Conservation (phyloP, 1,140 invertebrate species). For the Drosophila setifemur region DNA sequence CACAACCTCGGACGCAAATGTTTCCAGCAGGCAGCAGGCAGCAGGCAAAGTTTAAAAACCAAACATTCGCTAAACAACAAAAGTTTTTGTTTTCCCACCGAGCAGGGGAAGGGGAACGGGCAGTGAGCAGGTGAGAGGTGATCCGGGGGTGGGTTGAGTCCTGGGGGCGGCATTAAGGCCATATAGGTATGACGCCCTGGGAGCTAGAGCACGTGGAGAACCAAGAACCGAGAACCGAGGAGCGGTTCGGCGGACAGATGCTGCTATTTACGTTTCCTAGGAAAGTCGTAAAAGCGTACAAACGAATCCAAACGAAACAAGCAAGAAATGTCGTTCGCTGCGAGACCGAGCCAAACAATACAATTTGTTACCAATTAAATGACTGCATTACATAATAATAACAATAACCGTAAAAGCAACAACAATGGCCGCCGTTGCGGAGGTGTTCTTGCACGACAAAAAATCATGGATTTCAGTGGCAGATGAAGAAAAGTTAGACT, state of each 20-base stretch:
- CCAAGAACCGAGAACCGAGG: not conserved
- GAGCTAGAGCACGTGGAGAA: not conserved
- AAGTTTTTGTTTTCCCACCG: slow-evolving; percentile 33
- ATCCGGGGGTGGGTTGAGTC: not conserved
- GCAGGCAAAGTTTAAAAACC: slow-evolving; percentile 20
- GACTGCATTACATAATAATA: slow-evolving; percentile 80
- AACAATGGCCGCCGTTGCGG: slow-evolving; percentile 16
- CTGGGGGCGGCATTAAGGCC: slow-evolving; percentile 45
- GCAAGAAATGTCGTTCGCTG: slow-evolving; percentile 40
- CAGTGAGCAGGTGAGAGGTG: slow-evolving; percentile 3
- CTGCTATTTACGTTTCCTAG: slow-evolving; percentile 55
- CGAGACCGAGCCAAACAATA: slow-evolving; percentile 65
- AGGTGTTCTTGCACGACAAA: slow-evolving; percentile 15
- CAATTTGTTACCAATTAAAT: slow-evolving; percentile 80
- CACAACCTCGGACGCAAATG: slow-evolving; percentile 1
- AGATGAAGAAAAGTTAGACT: no score
- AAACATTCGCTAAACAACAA: slow-evolving; percentile 13
- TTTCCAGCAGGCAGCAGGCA: no score
- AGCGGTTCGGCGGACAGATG: not conserved
- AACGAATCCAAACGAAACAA: slow-evolving; percentile 58
- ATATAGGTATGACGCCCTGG: slow-evolving; percentile 15
- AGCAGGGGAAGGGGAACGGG: not conserved
- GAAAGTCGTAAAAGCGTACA: slow-evolving; percentile 74
- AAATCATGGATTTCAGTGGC: no score
- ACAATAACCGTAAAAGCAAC: slow-evolving; percentile 45